Conservation (phyloP, 2,797 vertebrate species). For the Danionella dracula region DNA sequence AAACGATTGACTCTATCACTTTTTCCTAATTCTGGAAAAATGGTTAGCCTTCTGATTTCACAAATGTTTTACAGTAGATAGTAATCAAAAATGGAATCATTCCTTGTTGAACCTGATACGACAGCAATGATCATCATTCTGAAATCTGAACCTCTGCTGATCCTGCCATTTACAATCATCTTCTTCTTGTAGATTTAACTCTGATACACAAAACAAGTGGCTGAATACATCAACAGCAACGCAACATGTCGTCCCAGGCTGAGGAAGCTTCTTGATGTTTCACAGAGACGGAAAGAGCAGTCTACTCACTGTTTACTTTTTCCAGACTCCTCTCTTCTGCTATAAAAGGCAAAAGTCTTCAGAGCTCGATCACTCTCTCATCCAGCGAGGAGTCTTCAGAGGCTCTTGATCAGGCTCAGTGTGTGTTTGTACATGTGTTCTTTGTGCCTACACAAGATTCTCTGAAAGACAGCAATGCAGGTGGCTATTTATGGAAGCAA, state of each 20-base stretch:
- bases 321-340: neutral
- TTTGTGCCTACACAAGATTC: neutral
- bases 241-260: too few relatives aligned
- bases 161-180: too few relatives aligned
- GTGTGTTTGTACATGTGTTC: neutral
- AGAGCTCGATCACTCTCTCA: neutral
- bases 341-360: conserved; percentile 25
- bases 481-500: conserved; percentile 6
- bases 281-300: neutral
- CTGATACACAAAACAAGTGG: too few relatives aligned
- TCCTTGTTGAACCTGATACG: too few relatives aligned
- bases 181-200: too few relatives aligned
- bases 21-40: too few relatives aligned
- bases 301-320: conserved; percentile 1
- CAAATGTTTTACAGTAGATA: too few relatives aligned
- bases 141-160: too few relatives aligned
- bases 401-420: neutral
- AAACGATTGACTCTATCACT: too few relatives aligned
- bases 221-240: neutral
- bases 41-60: too few relatives aligned
- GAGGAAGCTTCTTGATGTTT: neutral
- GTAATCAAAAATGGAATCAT: too few relatives aligned
- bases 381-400: neutral
- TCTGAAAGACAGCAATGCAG: neutral
- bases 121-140: too few relatives aligned